Conservation (phyloP, 2,113 vertebrate species). For the Rhea pennata region DNA sequence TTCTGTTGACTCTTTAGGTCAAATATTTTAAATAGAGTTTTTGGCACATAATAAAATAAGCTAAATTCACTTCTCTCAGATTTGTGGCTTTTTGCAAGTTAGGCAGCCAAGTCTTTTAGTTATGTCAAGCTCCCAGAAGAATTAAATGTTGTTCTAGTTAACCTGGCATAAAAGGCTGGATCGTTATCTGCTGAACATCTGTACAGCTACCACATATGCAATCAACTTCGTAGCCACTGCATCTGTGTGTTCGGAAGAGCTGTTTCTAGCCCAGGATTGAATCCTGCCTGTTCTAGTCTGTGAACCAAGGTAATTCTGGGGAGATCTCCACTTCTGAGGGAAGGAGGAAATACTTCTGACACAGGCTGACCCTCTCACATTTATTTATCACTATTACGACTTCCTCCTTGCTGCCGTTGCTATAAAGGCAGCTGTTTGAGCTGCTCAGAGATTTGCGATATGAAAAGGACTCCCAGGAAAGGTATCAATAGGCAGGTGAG, state of each 20-base stretch:
- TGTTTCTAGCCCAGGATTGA: background rate
- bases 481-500: background rate
- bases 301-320: background rate
- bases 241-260: background rate
- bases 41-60: background rate
- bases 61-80: background rate
- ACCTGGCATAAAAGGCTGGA: background rate
- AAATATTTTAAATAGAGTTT: background rate
- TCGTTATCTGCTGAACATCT: background rate
- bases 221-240: background rate
- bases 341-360: background rate
- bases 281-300: background rate
- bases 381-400: rapidly evolving
- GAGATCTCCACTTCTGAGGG: background rate
- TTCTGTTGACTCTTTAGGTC: background rate
- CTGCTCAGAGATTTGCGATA: background rate
- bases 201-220: background rate
- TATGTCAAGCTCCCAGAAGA: background rate
- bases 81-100: background rate
- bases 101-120: background rate
- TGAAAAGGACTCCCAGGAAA: background rate
- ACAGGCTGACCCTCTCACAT: background rate
- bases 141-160: background rate
- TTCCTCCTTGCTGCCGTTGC: rapidly evolving
- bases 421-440: background rate